These are phyloP conservation scores for Aplysia californica DNA, from an alignment of 1,140 invertebrate species.

Conservation along the genomic window DNA sequence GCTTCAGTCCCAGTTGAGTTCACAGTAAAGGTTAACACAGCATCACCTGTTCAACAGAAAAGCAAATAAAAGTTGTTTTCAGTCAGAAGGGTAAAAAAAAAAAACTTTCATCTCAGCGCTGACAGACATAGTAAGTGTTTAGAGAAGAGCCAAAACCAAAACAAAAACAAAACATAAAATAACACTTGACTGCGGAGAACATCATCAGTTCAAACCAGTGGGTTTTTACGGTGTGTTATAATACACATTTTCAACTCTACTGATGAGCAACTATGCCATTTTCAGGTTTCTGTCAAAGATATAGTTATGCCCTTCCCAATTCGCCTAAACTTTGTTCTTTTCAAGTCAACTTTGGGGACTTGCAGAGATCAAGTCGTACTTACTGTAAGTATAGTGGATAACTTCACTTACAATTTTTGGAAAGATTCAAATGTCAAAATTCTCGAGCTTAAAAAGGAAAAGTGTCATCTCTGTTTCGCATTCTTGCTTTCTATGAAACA, in stretches of 20 bases:
- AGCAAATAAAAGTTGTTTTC: too few species aligned
- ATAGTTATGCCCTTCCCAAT: too few species aligned
- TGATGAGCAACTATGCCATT: too few species aligned
- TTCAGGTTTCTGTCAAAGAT: too few species aligned
- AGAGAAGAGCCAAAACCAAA: background rate
- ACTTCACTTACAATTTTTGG: background rate
- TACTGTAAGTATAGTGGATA: background rate
- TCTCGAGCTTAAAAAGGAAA: background rate
- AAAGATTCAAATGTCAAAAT: background rate
- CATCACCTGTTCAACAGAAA: too few species aligned
- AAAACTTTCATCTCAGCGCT: background rate
- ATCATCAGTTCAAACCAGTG: too few species aligned
- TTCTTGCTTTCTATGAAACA: background rate
- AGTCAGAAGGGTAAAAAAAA: slow-evolving; percentile 24
- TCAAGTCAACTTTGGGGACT: too few species aligned
- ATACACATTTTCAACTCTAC: too few species aligned
- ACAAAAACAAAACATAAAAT: background rate
- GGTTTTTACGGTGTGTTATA: too few species aligned
- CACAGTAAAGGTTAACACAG: slow-evolving; percentile 46
- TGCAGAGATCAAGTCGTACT: too few species aligned
- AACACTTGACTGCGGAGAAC: background rate
- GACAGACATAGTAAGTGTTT: background rate
- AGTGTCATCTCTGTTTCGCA: background rate
- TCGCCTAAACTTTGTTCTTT: too few species aligned
- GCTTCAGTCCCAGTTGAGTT: slow-evolving; percentile 40